These are phyloP conservation scores for Eptesicus fuscus DNA, from an alignment of 2,113 vertebrate species.

Conservation along the genomic window DNA sequence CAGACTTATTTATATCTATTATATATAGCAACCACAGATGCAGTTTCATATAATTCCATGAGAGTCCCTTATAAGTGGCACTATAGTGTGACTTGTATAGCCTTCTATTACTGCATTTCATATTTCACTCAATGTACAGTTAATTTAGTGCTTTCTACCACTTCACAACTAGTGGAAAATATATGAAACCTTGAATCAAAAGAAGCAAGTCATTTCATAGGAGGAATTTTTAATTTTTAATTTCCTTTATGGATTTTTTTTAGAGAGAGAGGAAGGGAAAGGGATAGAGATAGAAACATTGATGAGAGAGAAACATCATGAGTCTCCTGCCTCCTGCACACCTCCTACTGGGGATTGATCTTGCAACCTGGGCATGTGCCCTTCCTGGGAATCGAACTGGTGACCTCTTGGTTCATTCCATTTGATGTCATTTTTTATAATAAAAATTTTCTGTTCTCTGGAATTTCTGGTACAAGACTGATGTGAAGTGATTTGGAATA, in stretches of 20 bases:
- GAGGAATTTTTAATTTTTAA: neutral
- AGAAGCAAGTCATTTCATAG: neutral
- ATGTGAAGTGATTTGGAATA: neutral
- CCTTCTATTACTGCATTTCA: neutral
- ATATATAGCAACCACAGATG: neutral
- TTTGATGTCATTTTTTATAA: neutral
- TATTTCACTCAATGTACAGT: neutral
- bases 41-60: neutral
- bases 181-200: neutral
- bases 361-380: no score
- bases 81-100: neutral
- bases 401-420: neutral
- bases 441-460: neutral
- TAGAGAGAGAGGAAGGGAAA: no score
- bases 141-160: neutral
- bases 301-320: no score
- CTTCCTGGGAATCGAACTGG: no score
- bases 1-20: neutral
- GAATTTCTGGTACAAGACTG: neutral
- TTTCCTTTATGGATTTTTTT: no score
- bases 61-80: neutral
- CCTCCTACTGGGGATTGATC: no score
- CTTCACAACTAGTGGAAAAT: neutral
- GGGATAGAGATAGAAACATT: no score
- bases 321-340: no score